phyloP scores from a whole-genome alignment of 2,888 invertebrate genomes.

The Coelopa pilipes region DNA sequence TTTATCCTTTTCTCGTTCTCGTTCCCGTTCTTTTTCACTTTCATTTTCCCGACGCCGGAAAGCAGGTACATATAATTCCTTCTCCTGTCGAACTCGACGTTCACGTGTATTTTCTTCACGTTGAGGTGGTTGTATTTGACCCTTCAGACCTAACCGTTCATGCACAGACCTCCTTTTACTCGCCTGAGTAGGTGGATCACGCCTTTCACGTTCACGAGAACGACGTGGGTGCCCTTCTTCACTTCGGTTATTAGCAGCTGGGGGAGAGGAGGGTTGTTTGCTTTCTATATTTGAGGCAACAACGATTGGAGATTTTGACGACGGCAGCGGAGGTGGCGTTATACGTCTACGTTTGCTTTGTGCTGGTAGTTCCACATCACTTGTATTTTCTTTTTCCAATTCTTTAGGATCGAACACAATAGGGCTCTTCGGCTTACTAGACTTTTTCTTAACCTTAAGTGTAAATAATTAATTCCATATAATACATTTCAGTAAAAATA shows the following conservation, averaged over 20 bases:
- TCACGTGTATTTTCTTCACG: slow-evolving; percentile 39
- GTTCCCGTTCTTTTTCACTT: slow-evolving; percentile 45
- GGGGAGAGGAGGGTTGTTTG: slow-evolving; percentile 6
- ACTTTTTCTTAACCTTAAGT: slow-evolving; percentile 33
- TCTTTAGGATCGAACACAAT: slow-evolving; percentile 57
- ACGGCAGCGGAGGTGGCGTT: slow-evolving; percentile 40
- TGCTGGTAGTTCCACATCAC: slow-evolving; percentile 16
- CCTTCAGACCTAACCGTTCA: slow-evolving; percentile 66
- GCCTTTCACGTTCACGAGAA: slow-evolving; percentile 43
- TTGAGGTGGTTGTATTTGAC: not conserved
- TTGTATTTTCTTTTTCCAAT: slow-evolving; percentile 23
- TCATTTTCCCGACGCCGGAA: slow-evolving; percentile 58
- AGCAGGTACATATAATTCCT: slow-evolving; percentile 63
- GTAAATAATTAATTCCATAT: no score
- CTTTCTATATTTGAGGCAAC: not conserved
- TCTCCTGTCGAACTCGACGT: slow-evolving; percentile 57
- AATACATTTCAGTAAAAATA: not conserved
- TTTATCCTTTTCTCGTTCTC: no score
- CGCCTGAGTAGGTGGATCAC: slow-evolving; percentile 26
- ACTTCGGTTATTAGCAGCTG: slow-evolving; percentile 11
- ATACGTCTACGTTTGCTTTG: slow-evolving; percentile 37
- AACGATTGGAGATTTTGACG: not conserved
- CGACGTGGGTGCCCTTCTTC: slow-evolving; percentile 26
- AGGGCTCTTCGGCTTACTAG: slow-evolving; percentile 57
- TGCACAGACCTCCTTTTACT: slow-evolving; percentile 65